Evolutionary conservation across 2,113 vertebrate genomes (phyloP).

Genomic region (Galeopterus variegatus): DNA sequence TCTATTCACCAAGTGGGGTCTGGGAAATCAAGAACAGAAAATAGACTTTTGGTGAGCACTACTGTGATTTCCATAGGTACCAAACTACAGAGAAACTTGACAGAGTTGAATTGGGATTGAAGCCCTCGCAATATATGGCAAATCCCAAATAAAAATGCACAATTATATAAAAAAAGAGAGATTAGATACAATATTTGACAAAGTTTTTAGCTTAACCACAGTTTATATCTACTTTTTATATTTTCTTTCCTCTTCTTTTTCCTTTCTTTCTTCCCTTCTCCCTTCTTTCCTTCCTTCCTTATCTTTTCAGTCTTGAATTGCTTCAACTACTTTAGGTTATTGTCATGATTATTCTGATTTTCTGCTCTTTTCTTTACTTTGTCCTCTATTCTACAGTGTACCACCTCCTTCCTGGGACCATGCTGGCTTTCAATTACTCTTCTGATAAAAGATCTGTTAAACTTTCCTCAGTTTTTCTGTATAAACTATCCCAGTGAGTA

Average conservation of each 20-base stretch:
- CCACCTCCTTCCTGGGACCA: background rate
- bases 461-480: background rate
- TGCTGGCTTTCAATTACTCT: background rate
- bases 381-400: background rate
- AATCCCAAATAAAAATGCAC: background rate
- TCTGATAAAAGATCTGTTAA: background rate
- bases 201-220: background rate
- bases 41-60: background rate
- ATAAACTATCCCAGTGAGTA: background rate
- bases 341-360: background rate
- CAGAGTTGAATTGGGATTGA: constrained; percentile 36
- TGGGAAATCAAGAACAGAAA: background rate
- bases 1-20: background rate
- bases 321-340: background rate
- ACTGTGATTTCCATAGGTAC: background rate
- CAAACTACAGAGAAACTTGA: background rate
- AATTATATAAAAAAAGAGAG: background rate
- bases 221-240: background rate
- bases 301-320: background rate
- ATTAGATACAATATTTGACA: background rate
- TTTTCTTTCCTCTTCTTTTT: background rate
- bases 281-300: background rate
- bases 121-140: background rate
- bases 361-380: background rate
- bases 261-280: background rate